Evolutionary conservation across 2,888 invertebrate genomes (phyloP).

Genomic region (Caenorhabditis panamensis): DNA sequence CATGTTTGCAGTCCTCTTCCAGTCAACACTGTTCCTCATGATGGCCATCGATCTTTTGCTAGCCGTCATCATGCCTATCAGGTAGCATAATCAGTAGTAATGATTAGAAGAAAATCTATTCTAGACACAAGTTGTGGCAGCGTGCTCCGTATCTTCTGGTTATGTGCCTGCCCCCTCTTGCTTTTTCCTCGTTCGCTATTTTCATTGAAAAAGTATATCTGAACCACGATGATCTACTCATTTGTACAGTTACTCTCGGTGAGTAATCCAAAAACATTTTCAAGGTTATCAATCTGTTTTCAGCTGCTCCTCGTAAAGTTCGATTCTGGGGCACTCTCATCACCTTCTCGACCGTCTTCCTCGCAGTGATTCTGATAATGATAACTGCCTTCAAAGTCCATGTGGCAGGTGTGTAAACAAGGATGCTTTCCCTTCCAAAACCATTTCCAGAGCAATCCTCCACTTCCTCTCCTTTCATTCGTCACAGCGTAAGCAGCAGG

Average conservation of each 20-base stretch:
- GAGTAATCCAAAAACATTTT: background rate
- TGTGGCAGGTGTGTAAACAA: no score
- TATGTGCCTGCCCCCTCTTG: slow-evolving; percentile 45
- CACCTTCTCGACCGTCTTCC: slow-evolving; percentile 41
- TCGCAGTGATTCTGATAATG: slow-evolving; percentile 40
- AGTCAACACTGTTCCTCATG: slow-evolving; percentile 57
- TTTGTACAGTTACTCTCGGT: slow-evolving; percentile 58
- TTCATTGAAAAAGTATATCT: slow-evolving; percentile 51
- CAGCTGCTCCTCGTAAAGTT: slow-evolving; percentile 52
- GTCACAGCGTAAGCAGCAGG: slow-evolving; percentile 33
- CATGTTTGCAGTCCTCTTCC: slow-evolving; percentile 60
- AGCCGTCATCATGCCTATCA: slow-evolving; percentile 57
- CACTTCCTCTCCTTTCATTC: slow-evolving; percentile 39
- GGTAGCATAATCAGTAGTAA: slow-evolving; percentile 12
- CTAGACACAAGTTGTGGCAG: slow-evolving; percentile 57
- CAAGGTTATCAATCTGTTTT: background rate
- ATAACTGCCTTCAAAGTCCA: slow-evolving; percentile 51
- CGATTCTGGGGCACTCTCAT: slow-evolving; percentile 59
- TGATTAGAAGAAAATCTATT: background rate
- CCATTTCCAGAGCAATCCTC: slow-evolving; percentile 36
- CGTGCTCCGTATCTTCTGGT: slow-evolving; percentile 51
- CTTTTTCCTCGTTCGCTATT: slow-evolving; percentile 50
- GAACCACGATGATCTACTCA: slow-evolving; percentile 54
- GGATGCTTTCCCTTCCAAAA: background rate
- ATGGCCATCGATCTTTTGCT: slow-evolving; percentile 58